Evolutionary conservation across 2,797 vertebrate genomes (phyloP).

Genomic region (Saxicola maurus): DNA sequence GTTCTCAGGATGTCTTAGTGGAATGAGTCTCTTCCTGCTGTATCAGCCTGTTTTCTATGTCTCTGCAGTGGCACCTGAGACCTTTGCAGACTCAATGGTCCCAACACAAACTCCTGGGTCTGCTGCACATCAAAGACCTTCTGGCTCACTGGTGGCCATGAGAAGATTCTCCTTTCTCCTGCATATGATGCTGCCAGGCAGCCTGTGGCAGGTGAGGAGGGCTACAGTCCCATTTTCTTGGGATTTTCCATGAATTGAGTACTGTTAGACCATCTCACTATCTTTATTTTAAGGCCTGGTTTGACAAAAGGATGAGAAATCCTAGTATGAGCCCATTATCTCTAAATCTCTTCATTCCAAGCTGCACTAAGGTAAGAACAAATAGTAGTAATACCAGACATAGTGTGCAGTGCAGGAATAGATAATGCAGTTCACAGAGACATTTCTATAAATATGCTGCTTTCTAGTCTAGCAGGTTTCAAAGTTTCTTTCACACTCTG

Average conservation of each 20-base stretch:
- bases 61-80: background rate
- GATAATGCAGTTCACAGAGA: slow-evolving; percentile 30
- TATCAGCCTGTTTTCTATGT: background rate
- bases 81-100: background rate
- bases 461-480: slow-evolving; percentile 61
- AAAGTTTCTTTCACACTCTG: slow-evolving; percentile 59
- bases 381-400: slow-evolving; percentile 9
- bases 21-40: background rate
- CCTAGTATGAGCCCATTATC: background rate
- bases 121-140: background rate
- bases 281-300: background rate
- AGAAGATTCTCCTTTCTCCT: background rate
- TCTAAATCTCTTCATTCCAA: background rate
- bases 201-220: background rate
- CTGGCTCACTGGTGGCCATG: background rate
- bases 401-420: background rate
- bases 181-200: background rate
- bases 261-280: background rate
- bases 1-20: background rate
- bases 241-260: background rate
- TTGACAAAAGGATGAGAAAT: background rate
- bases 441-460: slow-evolving; percentile 35
- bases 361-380: slow-evolving; percentile 19
- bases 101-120: background rate
- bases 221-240: background rate